phyloP scores from a whole-genome alignment of 2,113 vertebrate genomes.

The human (Homo sapiens) region GRCh38 chr4:179960001-179960500 shows the following conservation, averaged over 20 bases:
- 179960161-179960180: conserved; percentile 66
- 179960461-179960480: conserved; percentile 1
- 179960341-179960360: background rate
- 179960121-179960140: conserved; percentile 51
- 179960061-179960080: conserved; percentile 71
- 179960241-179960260: conserved; percentile 53
- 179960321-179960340: conserved; percentile 61
- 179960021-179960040: background rate
- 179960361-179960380: conserved; percentile 64
- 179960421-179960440: background rate
- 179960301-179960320: background rate
- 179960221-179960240: conserved; percentile 68
- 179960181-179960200: conserved; percentile 42
- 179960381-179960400: conserved; percentile 66
- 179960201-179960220: conserved; percentile 36
- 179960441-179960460: conserved; percentile 54
- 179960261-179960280: conserved; percentile 38
- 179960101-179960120: conserved; percentile 30
- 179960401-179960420: background rate
- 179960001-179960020: conserved; percentile 47
- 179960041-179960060: conserved; percentile 77
- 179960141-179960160: conserved; percentile 31
- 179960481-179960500: conserved; percentile 42
- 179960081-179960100: conserved; percentile 64
- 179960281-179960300: conserved; percentile 62